phyloP scores from a whole-genome alignment of 2,113 vertebrate genomes.

The Leptobrachium leishanense region DNA sequence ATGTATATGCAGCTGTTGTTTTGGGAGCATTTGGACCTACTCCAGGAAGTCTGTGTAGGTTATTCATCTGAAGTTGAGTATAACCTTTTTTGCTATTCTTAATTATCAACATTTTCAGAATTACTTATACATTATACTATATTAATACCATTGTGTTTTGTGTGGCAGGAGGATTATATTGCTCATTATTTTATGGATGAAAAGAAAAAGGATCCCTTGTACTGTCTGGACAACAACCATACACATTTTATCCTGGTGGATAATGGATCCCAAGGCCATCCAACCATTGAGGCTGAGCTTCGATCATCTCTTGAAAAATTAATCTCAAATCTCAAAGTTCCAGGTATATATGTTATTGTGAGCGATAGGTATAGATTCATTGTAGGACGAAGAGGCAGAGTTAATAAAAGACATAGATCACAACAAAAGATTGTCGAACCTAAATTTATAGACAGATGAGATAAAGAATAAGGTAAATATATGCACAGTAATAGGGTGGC shows the following conservation, averaged over 20 bases:
- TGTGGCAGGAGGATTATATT: slow-evolving; percentile 61
- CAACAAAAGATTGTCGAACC: no score
- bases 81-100: no score
- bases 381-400: background rate
- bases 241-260: slow-evolving; percentile 74
- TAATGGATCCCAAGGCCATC: slow-evolving; percentile 68
- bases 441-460: no score
- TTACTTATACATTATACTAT: no score
- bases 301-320: slow-evolving; percentile 73
- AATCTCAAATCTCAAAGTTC: slow-evolving; percentile 69
- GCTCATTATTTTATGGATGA: slow-evolving; percentile 75
- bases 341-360: slow-evolving; percentile 57
- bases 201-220: slow-evolving; percentile 70
- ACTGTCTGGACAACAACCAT: slow-evolving; percentile 75
- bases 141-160: background rate
- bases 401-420: no score
- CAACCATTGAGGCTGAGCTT: slow-evolving; percentile 65
- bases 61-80: no score
- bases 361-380: background rate
- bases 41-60: no score
- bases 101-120: no score
- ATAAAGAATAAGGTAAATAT: no score
- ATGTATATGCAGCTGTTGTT: no score
- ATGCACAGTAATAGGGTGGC: no score
- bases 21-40: no score